Evolutionary conservation across 2,888 invertebrate genomes (phyloP).

Genomic region (Notodonta dromedarius): DNA sequence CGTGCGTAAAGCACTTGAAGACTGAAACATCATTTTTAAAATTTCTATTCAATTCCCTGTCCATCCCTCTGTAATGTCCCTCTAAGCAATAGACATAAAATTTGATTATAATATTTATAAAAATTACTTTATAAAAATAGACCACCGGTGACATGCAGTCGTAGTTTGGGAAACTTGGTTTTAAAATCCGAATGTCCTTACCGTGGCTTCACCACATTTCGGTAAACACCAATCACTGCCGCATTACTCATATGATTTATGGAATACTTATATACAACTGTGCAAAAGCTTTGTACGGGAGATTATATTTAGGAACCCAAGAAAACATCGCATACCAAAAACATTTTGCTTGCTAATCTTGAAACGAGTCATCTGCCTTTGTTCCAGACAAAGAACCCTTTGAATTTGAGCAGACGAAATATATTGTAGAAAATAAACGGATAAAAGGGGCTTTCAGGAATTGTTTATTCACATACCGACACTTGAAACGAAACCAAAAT

Average conservation of each 20-base stretch:
- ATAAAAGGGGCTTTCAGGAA: too few relatives aligned
- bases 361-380: conserved; percentile 22
- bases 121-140: neutral
- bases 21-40: too few relatives aligned
- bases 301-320: conserved; percentile 23
- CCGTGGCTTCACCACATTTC: conserved; percentile 1
- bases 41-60: too few relatives aligned
- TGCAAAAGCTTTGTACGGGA: conserved; percentile 18
- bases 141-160: neutral
- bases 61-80: too few relatives aligned
- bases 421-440: neutral
- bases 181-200: neutral
- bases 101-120: too few relatives aligned
- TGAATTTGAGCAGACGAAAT: conserved; percentile 21
- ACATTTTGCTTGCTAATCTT: conserved; percentile 20
- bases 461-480: too few relatives aligned
- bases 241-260: conserved; percentile 42
- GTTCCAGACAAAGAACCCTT: conserved; percentile 32
- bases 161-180: neutral
- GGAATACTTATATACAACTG: conserved; percentile 36
- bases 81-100: too few relatives aligned
- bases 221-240: conserved; percentile 23
- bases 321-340: conserved; percentile 26
- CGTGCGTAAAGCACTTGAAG: too few relatives aligned
- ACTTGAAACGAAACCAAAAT: too few relatives aligned